phyloP scores from a whole-genome alignment of 1,140 invertebrate genomes.

The Cherax quadricarinatus region DNA sequence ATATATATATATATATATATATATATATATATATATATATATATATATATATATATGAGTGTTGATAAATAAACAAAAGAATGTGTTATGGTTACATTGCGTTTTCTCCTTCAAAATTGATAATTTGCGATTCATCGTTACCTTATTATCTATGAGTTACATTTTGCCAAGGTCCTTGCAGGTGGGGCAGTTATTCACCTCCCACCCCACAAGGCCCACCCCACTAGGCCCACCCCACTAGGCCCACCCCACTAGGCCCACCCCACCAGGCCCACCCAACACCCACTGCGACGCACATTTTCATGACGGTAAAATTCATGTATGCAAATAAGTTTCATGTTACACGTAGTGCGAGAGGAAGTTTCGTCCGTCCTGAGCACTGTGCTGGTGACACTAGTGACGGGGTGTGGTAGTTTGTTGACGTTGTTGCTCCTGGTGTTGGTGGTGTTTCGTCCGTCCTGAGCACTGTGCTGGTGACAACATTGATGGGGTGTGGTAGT shows the following conservation, averaged over 20 bases:
- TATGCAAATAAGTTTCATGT: neutral
- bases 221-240: too few relatives aligned
- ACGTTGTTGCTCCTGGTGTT: neutral
- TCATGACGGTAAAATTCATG: neutral
- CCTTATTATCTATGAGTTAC: too few relatives aligned
- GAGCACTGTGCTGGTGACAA: neutral
- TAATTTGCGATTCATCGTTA: too few relatives aligned
- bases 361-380: neutral
- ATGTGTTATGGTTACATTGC: too few relatives aligned
- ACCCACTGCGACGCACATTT: neutral
- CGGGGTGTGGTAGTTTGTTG: neutral
- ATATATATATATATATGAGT: neutral
- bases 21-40: conserved; percentile 27
- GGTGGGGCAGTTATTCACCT: too few relatives aligned
- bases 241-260: too few relatives aligned
- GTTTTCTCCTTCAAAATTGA: too few relatives aligned
- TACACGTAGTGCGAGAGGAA: neutral
- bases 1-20: conserved; percentile 27
- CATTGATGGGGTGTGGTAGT: neutral
- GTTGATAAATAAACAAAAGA: too few relatives aligned
- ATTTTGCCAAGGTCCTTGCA: too few relatives aligned
- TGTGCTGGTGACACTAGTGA: neutral
- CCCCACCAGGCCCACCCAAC: neutral
- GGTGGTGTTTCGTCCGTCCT: neutral
- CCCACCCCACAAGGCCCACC: too few relatives aligned